Evolutionary conservation across 1,140 invertebrate species (phyloP).

Genomic region (Parasteatoda tepidariorum): DNA sequence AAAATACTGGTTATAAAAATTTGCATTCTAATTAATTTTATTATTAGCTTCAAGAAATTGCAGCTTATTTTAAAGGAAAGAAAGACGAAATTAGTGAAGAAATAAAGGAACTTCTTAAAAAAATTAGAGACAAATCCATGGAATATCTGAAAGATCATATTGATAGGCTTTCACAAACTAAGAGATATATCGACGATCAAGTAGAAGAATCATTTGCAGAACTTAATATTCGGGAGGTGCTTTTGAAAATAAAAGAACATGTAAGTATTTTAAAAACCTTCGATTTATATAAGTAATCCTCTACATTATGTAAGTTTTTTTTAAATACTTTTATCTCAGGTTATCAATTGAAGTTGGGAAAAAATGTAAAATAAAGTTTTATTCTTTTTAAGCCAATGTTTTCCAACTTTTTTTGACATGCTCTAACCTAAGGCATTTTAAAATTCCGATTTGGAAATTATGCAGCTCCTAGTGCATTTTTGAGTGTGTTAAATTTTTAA

Average conservation of each 20-base stretch:
- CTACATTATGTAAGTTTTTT: neutral
- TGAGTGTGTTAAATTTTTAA: too few relatives aligned
- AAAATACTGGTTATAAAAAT: too few relatives aligned
- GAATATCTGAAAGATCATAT: neutral
- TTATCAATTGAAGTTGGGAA: neutral
- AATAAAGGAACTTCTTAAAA: neutral
- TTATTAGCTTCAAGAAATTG: too few relatives aligned
- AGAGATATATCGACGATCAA: neutral
- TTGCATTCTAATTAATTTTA: too few relatives aligned
- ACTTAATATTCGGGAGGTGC: conserved; percentile 14
- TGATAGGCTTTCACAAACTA: neutral
- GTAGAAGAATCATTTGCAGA: conserved; percentile 2
- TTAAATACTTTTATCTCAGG: neutral
- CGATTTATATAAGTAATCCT: neutral
- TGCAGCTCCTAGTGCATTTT: too few relatives aligned
- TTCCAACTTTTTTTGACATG: too few relatives aligned
- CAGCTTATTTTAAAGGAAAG: neutral
- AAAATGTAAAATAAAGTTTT: too few relatives aligned
- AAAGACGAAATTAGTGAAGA: neutral
- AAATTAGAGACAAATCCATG: neutral
- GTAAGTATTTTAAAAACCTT: neutral
- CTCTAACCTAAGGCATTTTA: too few relatives aligned
- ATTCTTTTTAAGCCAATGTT: too few relatives aligned
- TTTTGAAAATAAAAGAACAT: conserved; percentile 21
- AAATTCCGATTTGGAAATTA: too few relatives aligned